These are phyloP conservation scores for Eristalinus sepulchralis DNA, from an alignment of 2,888 invertebrate species.

Conservation along the genomic window DNA sequence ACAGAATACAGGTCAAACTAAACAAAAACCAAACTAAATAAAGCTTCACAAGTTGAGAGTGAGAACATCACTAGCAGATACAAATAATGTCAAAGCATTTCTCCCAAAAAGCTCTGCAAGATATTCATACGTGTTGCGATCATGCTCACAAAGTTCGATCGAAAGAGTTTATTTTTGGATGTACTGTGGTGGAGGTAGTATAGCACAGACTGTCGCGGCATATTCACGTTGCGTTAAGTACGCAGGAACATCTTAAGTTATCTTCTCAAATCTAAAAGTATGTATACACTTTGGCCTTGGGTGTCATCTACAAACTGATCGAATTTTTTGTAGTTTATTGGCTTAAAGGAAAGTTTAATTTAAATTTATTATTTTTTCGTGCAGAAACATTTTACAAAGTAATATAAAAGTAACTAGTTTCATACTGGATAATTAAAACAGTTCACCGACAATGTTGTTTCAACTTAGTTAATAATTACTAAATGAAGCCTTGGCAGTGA, in stretches of 20 bases:
- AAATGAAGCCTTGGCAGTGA: conserved; percentile 77
- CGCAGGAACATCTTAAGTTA: conserved; percentile 39
- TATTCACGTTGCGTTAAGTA: conserved; percentile 32
- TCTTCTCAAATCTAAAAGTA: conserved; percentile 61
- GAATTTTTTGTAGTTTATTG: conserved; percentile 27
- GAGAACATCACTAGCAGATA: not conserved
- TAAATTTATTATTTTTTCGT: not conserved
- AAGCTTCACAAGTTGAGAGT: not conserved
- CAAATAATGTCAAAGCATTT: conserved; percentile 18
- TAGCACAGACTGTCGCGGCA: conserved; percentile 60
- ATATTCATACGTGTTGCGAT: conserved; percentile 52
- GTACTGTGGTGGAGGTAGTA: conserved; percentile 44
- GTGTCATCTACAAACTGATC: conserved; percentile 44
- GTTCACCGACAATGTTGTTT: not conserved
- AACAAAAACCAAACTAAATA: conserved; percentile 9
- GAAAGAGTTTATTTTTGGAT: conserved; percentile 57
- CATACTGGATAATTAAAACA: not conserved
- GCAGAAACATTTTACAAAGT: too few relatives aligned
- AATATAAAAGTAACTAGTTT: not conserved
- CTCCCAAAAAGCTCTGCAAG: conserved; percentile 21
- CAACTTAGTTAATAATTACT: not conserved
- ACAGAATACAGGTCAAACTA: not conserved
- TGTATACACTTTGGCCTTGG: conserved; percentile 63
- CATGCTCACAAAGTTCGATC: conserved; percentile 40
- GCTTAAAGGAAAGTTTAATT: conserved; percentile 54